Conservation (phyloP, 2,888 invertebrate species). For the Lycaena phlaeas region DNA sequence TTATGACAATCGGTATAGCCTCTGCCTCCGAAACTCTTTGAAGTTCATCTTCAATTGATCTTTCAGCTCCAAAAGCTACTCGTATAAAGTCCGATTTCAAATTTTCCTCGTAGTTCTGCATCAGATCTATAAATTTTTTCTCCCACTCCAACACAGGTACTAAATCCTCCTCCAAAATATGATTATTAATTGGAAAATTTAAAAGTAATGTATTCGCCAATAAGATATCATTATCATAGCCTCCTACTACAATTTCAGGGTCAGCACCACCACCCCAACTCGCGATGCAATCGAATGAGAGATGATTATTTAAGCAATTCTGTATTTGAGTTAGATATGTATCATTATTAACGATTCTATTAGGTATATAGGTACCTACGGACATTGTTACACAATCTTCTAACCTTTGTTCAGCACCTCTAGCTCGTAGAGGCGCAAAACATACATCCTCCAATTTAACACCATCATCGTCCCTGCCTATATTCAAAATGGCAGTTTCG, state of each 20-base stretch:
- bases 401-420: conserved; percentile 66
- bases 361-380: conserved; percentile 84
- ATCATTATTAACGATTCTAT: conserved; percentile 62
- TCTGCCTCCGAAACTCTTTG: conserved; percentile 90
- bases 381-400: conserved; percentile 87
- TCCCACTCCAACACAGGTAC: conserved; percentile 83
- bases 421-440: conserved; percentile 84
- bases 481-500: conserved; percentile 77
- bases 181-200: conserved; percentile 85
- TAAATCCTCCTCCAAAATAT: conserved; percentile 71
- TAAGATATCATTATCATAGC: conserved; percentile 64
- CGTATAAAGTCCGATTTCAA: conserved; percentile 74
- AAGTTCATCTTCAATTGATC: conserved; percentile 94
- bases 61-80: conserved; percentile 83
- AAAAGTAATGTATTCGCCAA: conserved; percentile 76
- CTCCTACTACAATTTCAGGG: conserved; percentile 88
- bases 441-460: conserved; percentile 77
- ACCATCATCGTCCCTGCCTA: conserved; percentile 69
- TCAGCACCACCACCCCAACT: conserved; percentile 91
- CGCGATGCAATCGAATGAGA: conserved; percentile 77
- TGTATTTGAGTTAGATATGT: conserved; percentile 50
- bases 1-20: conserved; percentile 85
- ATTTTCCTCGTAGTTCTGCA: conserved; percentile 71
- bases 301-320: conserved; percentile 54
- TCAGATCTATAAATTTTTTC: conserved; percentile 76